Evolutionary conservation across 2,797 vertebrate genomes (phyloP).

Genomic region (Acomys russatus): DNA sequence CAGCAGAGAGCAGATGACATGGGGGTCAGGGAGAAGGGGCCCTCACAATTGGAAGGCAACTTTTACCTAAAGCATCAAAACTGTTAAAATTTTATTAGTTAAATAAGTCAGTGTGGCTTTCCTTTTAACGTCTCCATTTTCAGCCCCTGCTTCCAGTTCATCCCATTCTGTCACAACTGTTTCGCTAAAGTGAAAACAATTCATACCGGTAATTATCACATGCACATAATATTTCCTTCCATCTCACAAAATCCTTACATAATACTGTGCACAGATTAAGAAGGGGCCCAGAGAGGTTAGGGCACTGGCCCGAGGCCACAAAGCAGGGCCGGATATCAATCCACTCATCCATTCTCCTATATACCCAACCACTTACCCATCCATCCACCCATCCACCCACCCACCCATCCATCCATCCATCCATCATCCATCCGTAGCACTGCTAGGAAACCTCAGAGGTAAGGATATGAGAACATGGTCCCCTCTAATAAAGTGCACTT

Average conservation of each 20-base stretch:
- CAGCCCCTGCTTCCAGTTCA: background rate
- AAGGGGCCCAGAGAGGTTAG: background rate
- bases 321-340: background rate
- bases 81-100: background rate
- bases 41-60: background rate
- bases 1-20: background rate
- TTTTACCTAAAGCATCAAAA: background rate
- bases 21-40: fast-evolving
- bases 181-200: background rate
- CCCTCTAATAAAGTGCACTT: background rate
- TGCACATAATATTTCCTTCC: background rate
- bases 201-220: background rate
- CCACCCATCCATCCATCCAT: background rate
- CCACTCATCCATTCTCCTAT: background rate
- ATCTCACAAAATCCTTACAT: background rate
- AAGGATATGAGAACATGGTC: background rate
- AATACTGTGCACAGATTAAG: background rate
- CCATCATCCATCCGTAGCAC: background rate
- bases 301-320: background rate
- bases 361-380: background rate
- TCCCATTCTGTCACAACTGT: background rate
- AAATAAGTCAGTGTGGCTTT: background rate
- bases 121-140: background rate
- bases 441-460: background rate
- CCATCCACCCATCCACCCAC: background rate